Evolutionary conservation across 2,888 invertebrate species (phyloP).

Genomic region (Cactoblastis cactorum): DNA sequence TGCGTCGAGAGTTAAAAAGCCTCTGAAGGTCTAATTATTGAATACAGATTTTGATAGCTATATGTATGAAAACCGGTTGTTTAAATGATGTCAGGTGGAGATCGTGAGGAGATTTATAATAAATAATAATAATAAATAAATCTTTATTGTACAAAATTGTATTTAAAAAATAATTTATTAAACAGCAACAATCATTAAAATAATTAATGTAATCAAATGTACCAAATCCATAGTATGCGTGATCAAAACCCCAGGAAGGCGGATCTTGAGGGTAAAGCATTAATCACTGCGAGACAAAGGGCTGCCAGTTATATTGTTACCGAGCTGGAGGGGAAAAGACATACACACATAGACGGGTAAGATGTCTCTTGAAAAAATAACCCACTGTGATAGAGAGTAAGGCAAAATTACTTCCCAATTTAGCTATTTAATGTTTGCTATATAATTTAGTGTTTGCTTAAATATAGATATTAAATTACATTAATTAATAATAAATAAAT

Average conservation of each 20-base stretch:
- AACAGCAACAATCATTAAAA: neutral
- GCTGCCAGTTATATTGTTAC: conserved; percentile 12
- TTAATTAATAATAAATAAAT: too few species aligned
- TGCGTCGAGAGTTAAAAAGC: too few species aligned
- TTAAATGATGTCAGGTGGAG: too few species aligned
- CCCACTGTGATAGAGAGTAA: neutral
- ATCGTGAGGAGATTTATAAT: too few species aligned
- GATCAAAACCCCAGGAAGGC: conserved; percentile 8
- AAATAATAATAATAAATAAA: too few species aligned
- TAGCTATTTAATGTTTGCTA: too few species aligned
- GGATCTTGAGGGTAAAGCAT: conserved; percentile 14
- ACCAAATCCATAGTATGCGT: neutral
- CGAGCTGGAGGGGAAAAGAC: neutral
- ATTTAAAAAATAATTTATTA: neutral
- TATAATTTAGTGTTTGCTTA: too few species aligned
- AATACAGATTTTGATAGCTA: too few species aligned
- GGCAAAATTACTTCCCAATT: neutral
- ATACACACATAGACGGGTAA: neutral
- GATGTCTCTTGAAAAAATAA: neutral
- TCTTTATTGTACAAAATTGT: neutral
- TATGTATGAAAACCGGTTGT: too few species aligned
- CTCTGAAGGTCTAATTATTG: too few species aligned
- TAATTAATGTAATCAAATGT: neutral
- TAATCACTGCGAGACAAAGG: conserved; percentile 18
- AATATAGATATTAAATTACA: too few species aligned